Percentiles rank a stretch among this genome's conserved stretches.
Evolutionary conservation across 2,113 vertebrate genomes (phyloP).

Genomic region (Zosterops lateralis): DNA sequence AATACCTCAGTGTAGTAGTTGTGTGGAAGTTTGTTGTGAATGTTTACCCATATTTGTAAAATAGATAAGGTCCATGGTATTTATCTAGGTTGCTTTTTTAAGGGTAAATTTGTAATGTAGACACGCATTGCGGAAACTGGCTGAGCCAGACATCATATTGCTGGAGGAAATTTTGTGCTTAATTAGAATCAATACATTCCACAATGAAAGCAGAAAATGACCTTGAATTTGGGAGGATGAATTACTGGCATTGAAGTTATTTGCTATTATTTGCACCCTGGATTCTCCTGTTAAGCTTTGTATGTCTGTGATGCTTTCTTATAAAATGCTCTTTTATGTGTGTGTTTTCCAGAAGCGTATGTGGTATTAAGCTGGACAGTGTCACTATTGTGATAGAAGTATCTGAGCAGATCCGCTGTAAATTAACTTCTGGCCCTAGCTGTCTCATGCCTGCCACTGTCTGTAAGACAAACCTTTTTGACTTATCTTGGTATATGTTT

Average conservation of each 20-base stretch:
- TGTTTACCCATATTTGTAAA: neutral
- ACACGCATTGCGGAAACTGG: neutral
- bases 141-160: neutral
- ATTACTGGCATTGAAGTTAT: neutral
- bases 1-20: neutral
- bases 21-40: neutral
- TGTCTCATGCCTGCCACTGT: neutral
- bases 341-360: neutral
- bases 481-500: neutral
- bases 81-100: neutral
- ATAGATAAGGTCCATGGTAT: neutral
- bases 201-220: conserved; percentile 17
- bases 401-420: neutral
- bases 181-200: conserved; percentile 58
- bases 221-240: conserved; percentile 33
- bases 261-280: neutral
- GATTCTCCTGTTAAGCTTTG: neutral
- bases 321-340: neutral
- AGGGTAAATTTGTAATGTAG: neutral
- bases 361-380: neutral
- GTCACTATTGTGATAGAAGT: neutral
- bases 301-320: neutral
- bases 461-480: neutral
- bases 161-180: conserved; percentile 46
- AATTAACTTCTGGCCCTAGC: neutral